Base-by-base conservation (phyloP, 1,140 invertebrate species). In the Aleiodes sp. region DNA sequence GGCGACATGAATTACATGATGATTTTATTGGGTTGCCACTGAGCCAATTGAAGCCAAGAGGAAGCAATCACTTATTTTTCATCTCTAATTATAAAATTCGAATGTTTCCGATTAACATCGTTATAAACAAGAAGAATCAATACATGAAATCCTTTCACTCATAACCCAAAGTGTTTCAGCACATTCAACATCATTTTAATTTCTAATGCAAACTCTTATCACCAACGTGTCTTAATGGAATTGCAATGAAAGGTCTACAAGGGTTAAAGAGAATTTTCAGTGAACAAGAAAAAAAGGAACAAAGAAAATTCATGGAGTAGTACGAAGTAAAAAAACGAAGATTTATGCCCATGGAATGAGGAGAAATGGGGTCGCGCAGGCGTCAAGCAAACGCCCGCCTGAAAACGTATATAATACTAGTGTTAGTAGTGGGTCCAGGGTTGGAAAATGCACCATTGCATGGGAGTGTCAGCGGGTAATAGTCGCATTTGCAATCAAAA, bases 391-490 rank as follows among this genome's bases (percentile, higher is more conserved):
- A 65, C 52, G 24, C 39, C 64, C 26, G 71, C 72, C 75, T 59
- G 4, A n/a, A 33, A 33, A 10, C 9, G 56, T 29, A 59, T 14
- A 24, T 7, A 31, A 59, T 31, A 29, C 26, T 8, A 33, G 26
- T 28, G 66, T 71, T 59, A 70, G 68, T 70, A 65, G 67, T 68
- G 16, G 60, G 68, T 63, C 75, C 75, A 76, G 80, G 74, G 77
- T n/a, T 69, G 79, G 28, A 82, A 84, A 79, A 84, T 84, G 81
- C 80, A 83, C 80, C 78, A 81, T 82, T 80, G 79, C 80, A 84
- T 81, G 80, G 82, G 81, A 82, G 80, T 83, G 80, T 82, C 82
- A 77, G 68, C 75, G 73, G 71, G 76, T 73, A n/a, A n/a, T n/a
- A 79, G 76, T 77, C 82, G 80, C 74, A 78, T 74, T 73, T 73